Base-by-base conservation (phyloP, 2,888 invertebrate genomes). In the Entomobrya multifasciata region DNA sequence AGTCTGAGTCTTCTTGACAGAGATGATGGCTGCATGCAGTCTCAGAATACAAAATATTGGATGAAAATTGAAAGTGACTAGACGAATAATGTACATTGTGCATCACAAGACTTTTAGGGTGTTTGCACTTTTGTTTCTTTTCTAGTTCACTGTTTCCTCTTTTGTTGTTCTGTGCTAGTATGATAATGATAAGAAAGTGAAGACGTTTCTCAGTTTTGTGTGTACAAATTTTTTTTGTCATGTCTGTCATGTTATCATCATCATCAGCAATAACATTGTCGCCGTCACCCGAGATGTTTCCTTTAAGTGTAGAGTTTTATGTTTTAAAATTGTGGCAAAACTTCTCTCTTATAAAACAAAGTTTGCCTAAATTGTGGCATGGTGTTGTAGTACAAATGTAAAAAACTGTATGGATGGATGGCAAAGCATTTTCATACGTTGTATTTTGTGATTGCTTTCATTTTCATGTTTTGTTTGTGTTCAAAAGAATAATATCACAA, bases 161-260 rank as follows among this genome's bases (percentile, higher is more conserved):
- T 70, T 70, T 20, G 17, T 76, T 65, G 57, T 62, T 62, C 25
- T 84, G 72, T 78, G 78, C 15, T 47, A 36, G 55, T 25, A 36
- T 25, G 13, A 25, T n/a, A n/a, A n/a, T n/a, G n/a, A n/a, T n/a
- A n/a, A 44, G 36, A 47, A 41, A 27, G 44, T 47, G n/a, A 52
- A 83, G 30, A 74, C 44, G 76, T 83, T 47, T 84, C 78, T 84
- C 77, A 77, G 67, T 77, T 36, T 70, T 77, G 65, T 67, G 57
- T 65, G 44, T 17, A 70, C 47, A 77, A 13, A 84, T 30, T 77
- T 62, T 62, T 86, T 86, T 86, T 86, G 86, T 86, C 86, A 74
- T 74, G 86, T 86, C 86, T 80, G 79, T 86, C 86, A 86, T 86
- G 86, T 86, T 76, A 80, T 74, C 72, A n/a, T 86, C 79, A 20